Evolutionary conservation across 2,888 invertebrate genomes (phyloP).

Genomic region (Campoletis raptor): DNA sequence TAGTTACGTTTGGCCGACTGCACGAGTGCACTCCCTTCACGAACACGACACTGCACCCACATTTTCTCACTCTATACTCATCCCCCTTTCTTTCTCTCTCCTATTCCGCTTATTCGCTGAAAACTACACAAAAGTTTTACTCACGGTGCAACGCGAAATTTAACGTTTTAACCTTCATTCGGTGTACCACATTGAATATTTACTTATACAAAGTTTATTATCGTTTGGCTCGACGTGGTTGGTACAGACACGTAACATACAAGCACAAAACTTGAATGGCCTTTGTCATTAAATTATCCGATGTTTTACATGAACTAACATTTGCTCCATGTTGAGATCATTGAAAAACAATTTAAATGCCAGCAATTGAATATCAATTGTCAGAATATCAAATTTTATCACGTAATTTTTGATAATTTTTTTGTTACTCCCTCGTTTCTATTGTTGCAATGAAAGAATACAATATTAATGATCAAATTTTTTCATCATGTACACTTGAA

Average conservation of each 20-base stretch:
- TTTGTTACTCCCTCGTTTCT: background rate
- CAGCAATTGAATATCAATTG: background rate
- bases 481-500: background rate
- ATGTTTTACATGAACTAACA: background rate
- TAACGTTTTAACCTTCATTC: constrained; percentile 34
- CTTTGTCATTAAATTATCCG: background rate
- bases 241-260: background rate
- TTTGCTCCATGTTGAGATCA: background rate
- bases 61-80: background rate
- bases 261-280: constrained; percentile 3
- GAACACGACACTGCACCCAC: constrained; percentile 12
- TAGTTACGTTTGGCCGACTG: constrained; percentile 3
- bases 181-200: constrained; percentile 20
- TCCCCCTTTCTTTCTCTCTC: background rate
- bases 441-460: background rate
- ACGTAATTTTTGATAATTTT: background rate
- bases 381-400: background rate
- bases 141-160: constrained; percentile 36
- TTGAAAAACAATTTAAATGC: background rate
- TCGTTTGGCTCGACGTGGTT: background rate
- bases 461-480: background rate
- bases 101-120: constrained; percentile 35
- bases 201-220: constrained; percentile 20
- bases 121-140: constrained; percentile 45
- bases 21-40: constrained; percentile 22